Base-by-base conservation (phyloP, 92 coral and sea anemone genomes). In the Actinostola sp. region DNA sequence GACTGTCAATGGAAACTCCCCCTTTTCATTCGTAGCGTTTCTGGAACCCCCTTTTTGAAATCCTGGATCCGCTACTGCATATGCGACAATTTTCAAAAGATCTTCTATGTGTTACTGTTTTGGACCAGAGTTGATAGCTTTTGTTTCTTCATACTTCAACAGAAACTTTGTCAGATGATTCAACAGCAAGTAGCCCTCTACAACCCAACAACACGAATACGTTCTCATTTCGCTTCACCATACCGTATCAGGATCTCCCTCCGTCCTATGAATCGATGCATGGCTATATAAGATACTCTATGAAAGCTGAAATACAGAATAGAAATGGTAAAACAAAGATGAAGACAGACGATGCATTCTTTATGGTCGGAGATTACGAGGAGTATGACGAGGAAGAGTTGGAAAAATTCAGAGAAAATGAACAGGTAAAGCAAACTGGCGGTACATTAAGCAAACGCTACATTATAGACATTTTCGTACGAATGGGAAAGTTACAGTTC, bases 251-350 rank as follows among this genome's bases (percentile, higher is more conserved):
- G 16, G 72, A 63, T 60, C 91, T 85, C 26, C 95, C 95, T 1
- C 86, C 95, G n/a, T 89, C 95, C 20, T 83, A 75, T 13, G 88
- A 89, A 35, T 90, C 72, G 2, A 67, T 26, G 25, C 84, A 81
- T 69, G 95, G 95, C 15, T 79, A 81, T 63, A 85, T 89, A 23
- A 73, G 95, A 24, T 89, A 89, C 75, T 85, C 80, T 78, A 64
- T 83, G 1, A 72, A 76, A 21, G 95, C 88, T 9, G 81, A 72
- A 15, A 77, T 89, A 48, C 82, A 85, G 33, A 76, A 89, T n/a
- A 82, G 76, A 9, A 59, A 67, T 26, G 88, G 91, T 0, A 85
- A 74, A 68, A 45, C 57, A 17, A 73, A 82, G 14, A 11, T 89
- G 13, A 85, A 85, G 82, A 89, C 91, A 0, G 76, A 80, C 11